Conservation (phyloP, 2,888 invertebrate genomes). For the Drosophila koepferae region DNA sequence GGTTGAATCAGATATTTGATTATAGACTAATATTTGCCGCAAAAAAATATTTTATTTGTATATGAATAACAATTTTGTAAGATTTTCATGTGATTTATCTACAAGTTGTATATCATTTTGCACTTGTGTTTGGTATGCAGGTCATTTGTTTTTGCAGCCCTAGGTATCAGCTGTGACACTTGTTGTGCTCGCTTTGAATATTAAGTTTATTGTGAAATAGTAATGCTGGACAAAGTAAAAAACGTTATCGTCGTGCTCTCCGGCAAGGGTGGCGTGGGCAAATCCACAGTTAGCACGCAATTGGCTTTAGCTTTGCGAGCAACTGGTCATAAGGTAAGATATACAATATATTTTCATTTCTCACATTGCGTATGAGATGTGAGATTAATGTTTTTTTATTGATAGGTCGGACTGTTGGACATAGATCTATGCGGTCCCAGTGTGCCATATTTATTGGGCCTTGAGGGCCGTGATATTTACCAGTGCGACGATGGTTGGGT, state of each 20-base stretch:
- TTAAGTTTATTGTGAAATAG: constrained; percentile 9
- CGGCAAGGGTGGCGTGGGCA: constrained; percentile 99
- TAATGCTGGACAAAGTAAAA: constrained; percentile 92
- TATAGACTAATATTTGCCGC: background rate
- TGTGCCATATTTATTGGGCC: constrained; percentile 93
- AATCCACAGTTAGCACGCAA: constrained; percentile 98
- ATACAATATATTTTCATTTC: constrained; percentile 1
- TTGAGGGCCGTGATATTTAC: constrained; percentile 94
- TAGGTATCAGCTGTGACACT: constrained; percentile 38
- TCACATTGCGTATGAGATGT: background rate
- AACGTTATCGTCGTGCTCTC: constrained; percentile 96
- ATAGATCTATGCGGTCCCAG: constrained; percentile 98
- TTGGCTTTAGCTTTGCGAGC: constrained; percentile 94
- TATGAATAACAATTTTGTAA: too few relatives aligned
- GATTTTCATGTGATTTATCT: background rate
- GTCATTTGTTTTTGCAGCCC: constrained; percentile 9
- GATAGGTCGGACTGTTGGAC: constrained; percentile 96
- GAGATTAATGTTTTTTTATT: background rate
- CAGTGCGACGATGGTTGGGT: constrained; percentile 97
- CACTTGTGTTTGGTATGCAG: background rate
- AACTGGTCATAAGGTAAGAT: constrained; percentile 90
- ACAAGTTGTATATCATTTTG: background rate
- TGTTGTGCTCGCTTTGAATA: constrained; percentile 15
- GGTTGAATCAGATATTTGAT: too few relatives aligned
- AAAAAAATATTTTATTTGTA: background rate